These are phyloP conservation scores for Hyposmocoma kahamanoa DNA, from an alignment of 1,140 invertebrate genomes.

Conservation along the genomic window DNA sequence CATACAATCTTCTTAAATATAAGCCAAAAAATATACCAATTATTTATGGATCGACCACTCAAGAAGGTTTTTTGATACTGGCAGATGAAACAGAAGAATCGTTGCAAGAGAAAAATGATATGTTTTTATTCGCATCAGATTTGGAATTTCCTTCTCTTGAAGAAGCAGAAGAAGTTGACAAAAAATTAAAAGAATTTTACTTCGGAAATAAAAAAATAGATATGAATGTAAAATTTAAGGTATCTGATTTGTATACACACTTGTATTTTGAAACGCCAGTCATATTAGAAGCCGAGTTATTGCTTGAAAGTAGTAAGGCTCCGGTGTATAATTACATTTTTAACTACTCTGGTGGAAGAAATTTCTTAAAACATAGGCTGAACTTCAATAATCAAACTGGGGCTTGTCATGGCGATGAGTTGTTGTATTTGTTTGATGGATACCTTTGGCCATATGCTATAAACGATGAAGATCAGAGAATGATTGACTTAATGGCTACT, in stretches of 20 bases:
- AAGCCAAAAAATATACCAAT: constrained; percentile 44
- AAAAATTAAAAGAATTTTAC: constrained; percentile 35
- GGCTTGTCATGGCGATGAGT: constrained; percentile 55
- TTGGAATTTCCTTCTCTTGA: constrained; percentile 35
- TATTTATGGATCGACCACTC: constrained; percentile 46
- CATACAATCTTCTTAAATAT: constrained; percentile 39
- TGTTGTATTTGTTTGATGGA: constrained; percentile 56
- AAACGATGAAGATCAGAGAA: constrained; percentile 28
- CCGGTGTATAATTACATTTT: constrained; percentile 54
- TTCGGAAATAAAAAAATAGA: constrained; percentile 43
- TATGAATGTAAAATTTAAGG: constrained; percentile 28
- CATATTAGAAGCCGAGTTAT: constrained; percentile 40
- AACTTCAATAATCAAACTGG: constrained; percentile 32
- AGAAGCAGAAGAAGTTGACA: constrained; percentile 32
- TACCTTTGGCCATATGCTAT: constrained; percentile 32
- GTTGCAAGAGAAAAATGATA: constrained; percentile 33
- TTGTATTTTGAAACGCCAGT: constrained; percentile 51
- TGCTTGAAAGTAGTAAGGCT: constrained; percentile 22
- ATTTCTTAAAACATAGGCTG: constrained; percentile 35
- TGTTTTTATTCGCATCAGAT: constrained; percentile 54
- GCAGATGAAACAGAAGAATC: constrained; percentile 32
- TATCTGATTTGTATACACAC: constrained; percentile 45
- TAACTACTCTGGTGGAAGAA: constrained; percentile 44
- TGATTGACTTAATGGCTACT: constrained; percentile 43
- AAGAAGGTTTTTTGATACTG: constrained; percentile 50